These are phyloP conservation scores for Plectrocnemia conspersa DNA, from an alignment of 1,140 invertebrate species.

Conservation along the genomic window DNA sequence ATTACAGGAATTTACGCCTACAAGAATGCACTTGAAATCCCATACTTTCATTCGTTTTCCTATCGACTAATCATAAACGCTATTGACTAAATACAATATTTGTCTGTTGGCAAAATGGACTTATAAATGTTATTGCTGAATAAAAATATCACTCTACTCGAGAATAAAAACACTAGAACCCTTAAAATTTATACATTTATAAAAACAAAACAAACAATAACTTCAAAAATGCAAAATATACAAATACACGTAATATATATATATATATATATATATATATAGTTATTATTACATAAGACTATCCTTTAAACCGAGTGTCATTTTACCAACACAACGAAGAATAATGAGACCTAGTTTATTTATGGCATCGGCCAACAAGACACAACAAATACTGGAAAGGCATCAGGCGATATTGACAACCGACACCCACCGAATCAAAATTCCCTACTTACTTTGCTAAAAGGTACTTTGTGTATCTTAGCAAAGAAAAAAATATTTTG, in stretches of 20 bases:
- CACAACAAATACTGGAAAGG: constrained; percentile 19
- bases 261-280: constrained; percentile 3
- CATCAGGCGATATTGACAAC: not conserved
- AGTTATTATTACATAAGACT: constrained; percentile 6
- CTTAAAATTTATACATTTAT: constrained; percentile 19
- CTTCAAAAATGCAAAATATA: constrained; percentile 15
- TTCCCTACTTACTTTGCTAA: constrained; percentile 24
- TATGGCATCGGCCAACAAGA: constrained; percentile 21
- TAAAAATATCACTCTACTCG: constrained; percentile 48
- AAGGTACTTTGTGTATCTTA: constrained; percentile 31
- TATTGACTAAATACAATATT: constrained; percentile 41
- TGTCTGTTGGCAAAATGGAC: constrained; percentile 50
- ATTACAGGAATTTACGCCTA: constrained; percentile 50
- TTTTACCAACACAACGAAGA: constrained; percentile 31
- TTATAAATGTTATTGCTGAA: constrained; percentile 51
- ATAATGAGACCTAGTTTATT: constrained; percentile 17
- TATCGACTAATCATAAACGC: constrained; percentile 29
- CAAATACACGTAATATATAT: constrained; percentile 4
- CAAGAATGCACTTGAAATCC: constrained; percentile 53
- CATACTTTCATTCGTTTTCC: constrained; percentile 40
- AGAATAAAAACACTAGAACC: constrained; percentile 25
- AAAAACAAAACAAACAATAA: constrained; percentile 24
- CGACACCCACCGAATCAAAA: constrained; percentile 4
- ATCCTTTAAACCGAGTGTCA: constrained; percentile 18
- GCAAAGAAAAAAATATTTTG: constrained; percentile 31